phyloP scores from a whole-genome alignment of 2,113 vertebrate species.

The Psilopogon haemacephalus region DNA sequence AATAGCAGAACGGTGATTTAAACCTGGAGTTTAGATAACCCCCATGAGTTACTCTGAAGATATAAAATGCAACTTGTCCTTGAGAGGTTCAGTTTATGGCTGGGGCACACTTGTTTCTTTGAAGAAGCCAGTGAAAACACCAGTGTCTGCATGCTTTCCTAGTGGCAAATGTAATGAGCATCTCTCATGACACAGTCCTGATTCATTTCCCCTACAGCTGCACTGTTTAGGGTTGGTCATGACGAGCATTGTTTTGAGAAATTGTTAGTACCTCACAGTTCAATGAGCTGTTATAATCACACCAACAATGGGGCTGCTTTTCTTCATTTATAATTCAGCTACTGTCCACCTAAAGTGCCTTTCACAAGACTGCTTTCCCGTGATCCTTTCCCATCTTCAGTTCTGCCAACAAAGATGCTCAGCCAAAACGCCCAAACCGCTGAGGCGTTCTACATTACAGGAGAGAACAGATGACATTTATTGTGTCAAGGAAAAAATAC shows the following conservation, averaged over 20 bases:
- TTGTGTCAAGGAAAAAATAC: neutral
- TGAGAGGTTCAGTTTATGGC: neutral
- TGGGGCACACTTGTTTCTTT: neutral
- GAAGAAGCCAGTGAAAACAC: neutral
- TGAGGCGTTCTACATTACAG: neutral
- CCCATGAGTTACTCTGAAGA: neutral
- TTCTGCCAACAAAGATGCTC: neutral
- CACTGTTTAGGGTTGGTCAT: neutral
- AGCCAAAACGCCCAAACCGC: neutral
- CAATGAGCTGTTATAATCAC: constrained; percentile 18
- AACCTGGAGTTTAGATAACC: neutral
- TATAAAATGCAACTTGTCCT: neutral
- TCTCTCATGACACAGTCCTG: neutral
- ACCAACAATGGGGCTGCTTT: constrained; percentile 24
- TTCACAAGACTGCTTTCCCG: constrained; percentile 9
- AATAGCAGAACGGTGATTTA: neutral
- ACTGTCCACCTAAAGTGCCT: constrained; percentile 30
- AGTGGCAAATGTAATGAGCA: neutral
- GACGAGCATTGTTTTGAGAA: constrained; percentile 37
- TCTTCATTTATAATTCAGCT: constrained; percentile 11
- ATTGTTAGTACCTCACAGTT: neutral
- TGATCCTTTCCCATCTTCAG: neutral
- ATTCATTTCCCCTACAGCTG: constrained; percentile 30
- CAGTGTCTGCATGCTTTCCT: neutral
- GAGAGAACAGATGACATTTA: neutral